Evolutionary conservation across 2,888 invertebrate genomes (phyloP), one percentile per base, ranked within the genome.

Genomic region (Nezara viridula): DNA sequence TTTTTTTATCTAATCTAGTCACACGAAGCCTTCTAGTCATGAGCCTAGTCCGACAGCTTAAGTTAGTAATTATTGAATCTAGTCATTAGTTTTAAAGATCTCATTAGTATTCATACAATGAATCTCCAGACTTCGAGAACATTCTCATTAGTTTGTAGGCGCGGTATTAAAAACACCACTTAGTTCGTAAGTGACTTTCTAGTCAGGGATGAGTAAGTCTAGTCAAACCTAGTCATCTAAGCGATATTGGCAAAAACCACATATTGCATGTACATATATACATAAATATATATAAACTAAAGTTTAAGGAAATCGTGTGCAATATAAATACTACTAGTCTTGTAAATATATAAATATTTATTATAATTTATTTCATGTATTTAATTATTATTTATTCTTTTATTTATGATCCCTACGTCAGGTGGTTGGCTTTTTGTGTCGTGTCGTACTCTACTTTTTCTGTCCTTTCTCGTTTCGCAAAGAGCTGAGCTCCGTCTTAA

Each of bases 401-500:
- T 60, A 66, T 90, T 73, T 40, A 27, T 73, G 66, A 49, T 66
- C 66, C 89, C 89, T 40, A 50, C 24, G 89, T 86, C 85, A 85
- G 89, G 86, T 77, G 32, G 66, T 81, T 24, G n/a, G 86, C 89
- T 89, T 86, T 86, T 52, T 55, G 86, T 89, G 81, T 90, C 47
- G 86, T 89, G 66, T 66, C 32, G 32, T 89, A 44, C 55, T 86
- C 86, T 89, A 52, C 85, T 85, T 89, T 85, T 32, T 89, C 85
- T 89, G 21, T 89, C 90, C 40, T 90, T 90, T 90, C 90, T 49
- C 66, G 86, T 90, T 90, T 90, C 89, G 90, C 90, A 86, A 90
- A 89, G 89, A 89, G 89, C 89, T 88, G 89, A 89, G 90, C 90
- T 90, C 90, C 90, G 90, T 90, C 90, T 81, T 27, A 47, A n/a